Percentiles rank a stretch among this genome's conserved stretches.
phyloP scores from a whole-genome alignment of 1,140 invertebrate genomes.

The Pollicipes pollicipes region DNA sequence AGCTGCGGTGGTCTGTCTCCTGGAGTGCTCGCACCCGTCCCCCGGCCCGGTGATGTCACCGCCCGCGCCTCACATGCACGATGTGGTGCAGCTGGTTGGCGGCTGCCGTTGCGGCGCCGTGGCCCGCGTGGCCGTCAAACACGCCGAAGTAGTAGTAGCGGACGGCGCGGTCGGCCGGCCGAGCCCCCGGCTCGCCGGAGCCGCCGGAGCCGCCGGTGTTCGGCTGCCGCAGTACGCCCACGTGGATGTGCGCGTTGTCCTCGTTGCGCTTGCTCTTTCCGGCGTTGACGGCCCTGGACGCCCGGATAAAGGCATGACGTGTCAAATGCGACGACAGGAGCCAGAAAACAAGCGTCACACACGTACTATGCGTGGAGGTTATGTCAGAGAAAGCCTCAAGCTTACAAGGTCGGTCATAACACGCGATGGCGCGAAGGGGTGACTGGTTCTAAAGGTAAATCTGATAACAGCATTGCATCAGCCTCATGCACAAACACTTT shows the following conservation, averaged over 20 bases:
- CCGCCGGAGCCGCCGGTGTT: background rate
- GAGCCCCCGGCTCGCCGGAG: no score
- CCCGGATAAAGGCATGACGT: background rate
- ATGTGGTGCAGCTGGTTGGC: slow-evolving; percentile 58
- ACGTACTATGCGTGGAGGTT: background rate
- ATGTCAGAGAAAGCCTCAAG: background rate
- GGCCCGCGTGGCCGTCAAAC: slow-evolving; percentile 74
- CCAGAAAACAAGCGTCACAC: background rate
- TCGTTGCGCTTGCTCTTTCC: slow-evolving; percentile 65
- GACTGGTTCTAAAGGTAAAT: no score
- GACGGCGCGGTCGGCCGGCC: slow-evolving; percentile 22
- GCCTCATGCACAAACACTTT: background rate
- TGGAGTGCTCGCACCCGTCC: no score
- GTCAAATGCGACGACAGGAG: background rate
- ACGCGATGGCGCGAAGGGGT: no score
- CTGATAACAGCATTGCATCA: no score
- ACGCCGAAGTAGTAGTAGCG: slow-evolving; percentile 61
- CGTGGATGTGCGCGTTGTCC: slow-evolving; percentile 48
- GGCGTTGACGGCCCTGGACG: slow-evolving; percentile 42
- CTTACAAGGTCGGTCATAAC: no score
- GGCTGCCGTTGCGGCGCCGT: slow-evolving; percentile 58
- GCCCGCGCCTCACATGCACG: slow-evolving; percentile 52
- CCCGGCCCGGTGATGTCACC: no score
- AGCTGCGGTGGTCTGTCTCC: no score
- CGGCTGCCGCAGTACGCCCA: slow-evolving; percentile 12